Evolutionary conservation across 2,888 invertebrate species (phyloP).

Genomic region (Lobophora halterata): DNA sequence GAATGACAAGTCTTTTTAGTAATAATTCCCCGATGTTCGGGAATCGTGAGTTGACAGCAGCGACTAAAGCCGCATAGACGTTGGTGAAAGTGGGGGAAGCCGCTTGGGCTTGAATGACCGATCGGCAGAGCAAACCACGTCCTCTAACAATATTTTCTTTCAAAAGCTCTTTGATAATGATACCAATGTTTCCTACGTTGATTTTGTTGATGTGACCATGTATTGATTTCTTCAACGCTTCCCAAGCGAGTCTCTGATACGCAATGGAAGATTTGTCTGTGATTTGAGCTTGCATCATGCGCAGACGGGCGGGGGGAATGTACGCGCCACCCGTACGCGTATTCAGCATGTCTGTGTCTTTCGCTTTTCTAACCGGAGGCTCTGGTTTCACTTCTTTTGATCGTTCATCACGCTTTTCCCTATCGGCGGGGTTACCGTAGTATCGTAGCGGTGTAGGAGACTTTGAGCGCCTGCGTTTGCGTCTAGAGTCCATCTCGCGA

Average conservation of each 20-base stretch:
- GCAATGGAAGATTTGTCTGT: slow-evolving; percentile 97
- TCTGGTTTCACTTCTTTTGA: slow-evolving; percentile 45
- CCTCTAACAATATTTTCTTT: slow-evolving; percentile 98
- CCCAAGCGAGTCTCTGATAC: slow-evolving; percentile 98
- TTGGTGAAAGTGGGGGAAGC: slow-evolving; percentile 98
- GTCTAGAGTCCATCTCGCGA: slow-evolving; percentile 46
- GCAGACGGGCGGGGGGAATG: slow-evolving; percentile 97
- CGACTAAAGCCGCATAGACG: slow-evolving; percentile 97
- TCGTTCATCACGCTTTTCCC: slow-evolving; percentile 44
- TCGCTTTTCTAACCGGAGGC: slow-evolving; percentile 42
- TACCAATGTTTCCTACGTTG: slow-evolving; percentile 95
- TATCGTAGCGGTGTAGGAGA: slow-evolving; percentile 60
- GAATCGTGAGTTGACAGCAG: slow-evolving; percentile 98
- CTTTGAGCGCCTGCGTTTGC: slow-evolving; percentile 59
- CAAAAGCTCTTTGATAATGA: slow-evolving; percentile 94
- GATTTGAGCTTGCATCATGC: slow-evolving; percentile 97
- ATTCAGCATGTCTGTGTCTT: slow-evolving; percentile 85
- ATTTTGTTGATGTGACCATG: slow-evolving; percentile 99
- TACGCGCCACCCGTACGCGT: slow-evolving; percentile 96
- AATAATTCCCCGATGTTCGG: slow-evolving; percentile 97
- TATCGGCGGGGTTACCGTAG: slow-evolving; percentile 39
- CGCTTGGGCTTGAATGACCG: slow-evolving; percentile 98
- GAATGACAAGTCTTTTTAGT: slow-evolving; percentile 93
- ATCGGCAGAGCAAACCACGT: slow-evolving; percentile 94
- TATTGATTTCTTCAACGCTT: slow-evolving; percentile 98